A percentile compares a stretch with the other conserved stretches of the same genome.
These are phyloP conservation scores for Zoanthus solanderi DNA, from an alignment of 92 coral and sea anemone species.

Conservation along the genomic window DNA sequence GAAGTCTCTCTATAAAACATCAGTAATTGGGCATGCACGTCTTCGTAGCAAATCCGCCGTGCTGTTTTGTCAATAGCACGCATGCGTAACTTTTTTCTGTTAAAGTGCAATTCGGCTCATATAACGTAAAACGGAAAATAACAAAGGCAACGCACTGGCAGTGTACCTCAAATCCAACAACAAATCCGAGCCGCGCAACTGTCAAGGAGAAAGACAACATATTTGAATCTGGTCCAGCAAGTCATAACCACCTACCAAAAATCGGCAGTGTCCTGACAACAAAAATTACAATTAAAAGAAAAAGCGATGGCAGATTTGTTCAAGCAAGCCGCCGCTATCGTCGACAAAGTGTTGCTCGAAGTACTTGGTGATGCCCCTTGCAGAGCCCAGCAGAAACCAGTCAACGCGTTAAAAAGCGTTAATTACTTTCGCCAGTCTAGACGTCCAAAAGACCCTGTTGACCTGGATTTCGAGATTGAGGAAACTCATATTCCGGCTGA, in stretches of 20 bases:
- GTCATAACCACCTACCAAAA: not conserved
- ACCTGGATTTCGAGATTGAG: not conserved
- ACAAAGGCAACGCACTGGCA: not conserved
- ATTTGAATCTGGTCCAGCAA: not conserved
- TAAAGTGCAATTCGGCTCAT: no score
- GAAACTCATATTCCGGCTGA: conserved; percentile 12
- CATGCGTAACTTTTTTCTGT: no score
- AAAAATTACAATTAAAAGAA: not conserved
- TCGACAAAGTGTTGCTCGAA: not conserved
- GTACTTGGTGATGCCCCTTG: not conserved
- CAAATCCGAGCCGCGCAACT: conserved; percentile 1
- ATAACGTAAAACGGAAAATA: not conserved
- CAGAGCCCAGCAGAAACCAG: not conserved
- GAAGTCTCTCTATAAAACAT: no score
- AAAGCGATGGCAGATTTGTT: not conserved
- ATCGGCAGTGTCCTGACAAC: not conserved
- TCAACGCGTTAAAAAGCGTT: not conserved
- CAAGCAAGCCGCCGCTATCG: not conserved
- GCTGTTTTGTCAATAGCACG: no score
- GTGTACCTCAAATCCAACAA: not conserved
- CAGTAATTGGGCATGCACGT: no score
- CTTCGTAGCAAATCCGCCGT: no score
- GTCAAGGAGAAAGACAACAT: not conserved
- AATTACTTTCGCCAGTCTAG: not conserved
- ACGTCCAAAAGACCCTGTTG: conserved; percentile 7